Evolutionary conservation across 1,140 invertebrate genomes (phyloP), one percentile per base, ranked within the genome.

Genomic region (Bactericera cockerelli): DNA sequence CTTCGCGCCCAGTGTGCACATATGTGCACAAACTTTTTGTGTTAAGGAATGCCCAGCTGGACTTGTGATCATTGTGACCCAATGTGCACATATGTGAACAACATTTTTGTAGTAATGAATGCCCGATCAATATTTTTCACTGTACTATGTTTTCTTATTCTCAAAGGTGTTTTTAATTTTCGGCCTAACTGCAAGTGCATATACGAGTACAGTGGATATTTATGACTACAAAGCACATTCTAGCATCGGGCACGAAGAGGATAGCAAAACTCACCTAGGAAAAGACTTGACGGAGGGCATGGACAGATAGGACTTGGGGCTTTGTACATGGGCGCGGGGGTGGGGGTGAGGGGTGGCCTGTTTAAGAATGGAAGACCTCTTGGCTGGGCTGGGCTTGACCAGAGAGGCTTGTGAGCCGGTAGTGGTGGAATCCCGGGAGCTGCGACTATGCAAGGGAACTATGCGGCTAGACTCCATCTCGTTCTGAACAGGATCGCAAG

Each of bases 211-310:
- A n/a, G n/a, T n/a, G n/a, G n/a, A n/a, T n/a, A n/a, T n/a, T n/a
- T n/a, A n/a, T n/a, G n/a, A n/a, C n/a, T n/a, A n/a, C n/a, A n/a
- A n/a, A n/a, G n/a, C n/a, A n/a, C n/a, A n/a, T n/a, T n/a, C n/a
- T n/a, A n/a, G n/a, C n/a, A n/a, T n/a, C n/a, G n/a, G n/a, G n/a
- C n/a, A n/a, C n/a, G n/a, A n/a, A n/a, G n/a, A n/a, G n/a, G n/a
- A n/a, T n/a, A n/a, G n/a, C n/a, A n/a, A n/a, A n/a, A n/a, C n/a
- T n/a, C n/a, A 75, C 73, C 76, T 76, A 22, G 86, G 86, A 67
- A 89, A 89, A 14, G 82, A 78, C 62, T 81, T 83, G 13, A 87
- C 81, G 6, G 84, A 87, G 13, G 84, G 83, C 86, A 89, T 88
- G 0, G 85, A 87, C 1, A 89, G 75, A 63, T 82, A 85, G 0